Percentiles rank a stretch among this genome's conserved stretches.
These are phyloP conservation scores for Podarcis raffonei DNA, from an alignment of 2,113 vertebrate genomes.

Conservation along the genomic window DNA sequence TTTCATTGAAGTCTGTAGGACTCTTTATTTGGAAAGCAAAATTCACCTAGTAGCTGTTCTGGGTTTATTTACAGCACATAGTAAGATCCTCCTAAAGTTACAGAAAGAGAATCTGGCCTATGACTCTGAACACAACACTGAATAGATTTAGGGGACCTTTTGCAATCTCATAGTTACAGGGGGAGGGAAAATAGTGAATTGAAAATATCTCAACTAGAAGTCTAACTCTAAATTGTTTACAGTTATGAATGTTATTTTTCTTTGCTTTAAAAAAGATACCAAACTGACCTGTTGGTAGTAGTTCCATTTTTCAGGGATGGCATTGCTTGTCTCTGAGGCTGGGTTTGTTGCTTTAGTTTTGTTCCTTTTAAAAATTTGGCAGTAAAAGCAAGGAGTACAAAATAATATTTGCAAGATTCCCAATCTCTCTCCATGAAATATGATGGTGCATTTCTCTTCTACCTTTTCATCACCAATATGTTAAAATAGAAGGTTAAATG, in stretches of 20 bases:
- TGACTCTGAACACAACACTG: not conserved
- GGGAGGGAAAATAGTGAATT: not conserved
- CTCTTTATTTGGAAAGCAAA: not conserved
- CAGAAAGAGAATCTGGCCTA: not conserved
- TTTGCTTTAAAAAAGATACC: not conserved
- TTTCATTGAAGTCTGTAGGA: not conserved
- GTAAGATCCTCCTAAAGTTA: not conserved
- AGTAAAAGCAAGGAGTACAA: not conserved
- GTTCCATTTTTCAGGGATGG: not conserved
- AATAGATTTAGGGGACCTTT: not conserved
- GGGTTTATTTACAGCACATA: not conserved
- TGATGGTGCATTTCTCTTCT: not conserved
- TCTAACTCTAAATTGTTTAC: not conserved
- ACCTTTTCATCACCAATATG: not conserved
- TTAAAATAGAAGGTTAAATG: not conserved
- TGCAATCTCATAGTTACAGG: not conserved
- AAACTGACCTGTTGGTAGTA: not conserved
- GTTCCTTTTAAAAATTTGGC: not conserved
- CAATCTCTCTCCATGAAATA: not conserved
- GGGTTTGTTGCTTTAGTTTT: not conserved
- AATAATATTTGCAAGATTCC: not conserved
- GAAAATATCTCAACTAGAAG: not conserved
- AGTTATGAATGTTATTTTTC: not conserved
- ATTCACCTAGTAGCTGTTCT: not conserved
- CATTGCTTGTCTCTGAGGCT: not conserved